phyloP scores from a whole-genome alignment of 2,888 invertebrate genomes.

The Maniola hyperantus region DNA sequence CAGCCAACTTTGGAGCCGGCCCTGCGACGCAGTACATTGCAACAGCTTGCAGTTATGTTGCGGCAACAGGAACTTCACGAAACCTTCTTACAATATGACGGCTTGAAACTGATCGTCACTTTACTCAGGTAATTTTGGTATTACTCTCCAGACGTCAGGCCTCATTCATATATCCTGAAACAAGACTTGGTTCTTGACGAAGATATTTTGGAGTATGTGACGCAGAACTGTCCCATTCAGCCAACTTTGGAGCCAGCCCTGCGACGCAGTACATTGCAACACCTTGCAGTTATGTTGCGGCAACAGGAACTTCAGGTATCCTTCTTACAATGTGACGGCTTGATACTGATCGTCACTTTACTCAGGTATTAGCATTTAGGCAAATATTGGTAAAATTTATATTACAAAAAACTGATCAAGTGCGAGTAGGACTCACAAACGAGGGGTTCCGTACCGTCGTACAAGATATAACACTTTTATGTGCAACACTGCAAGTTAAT shows the following conservation, averaged over 20 bases:
- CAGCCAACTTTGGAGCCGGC: slow-evolving; percentile 82
- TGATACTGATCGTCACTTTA: too few relatives aligned
- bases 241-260: slow-evolving; percentile 84
- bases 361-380: too few relatives aligned
- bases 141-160: not conserved
- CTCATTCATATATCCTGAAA: not conserved
- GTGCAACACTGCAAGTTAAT: too few relatives aligned
- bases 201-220: slow-evolving; percentile 51
- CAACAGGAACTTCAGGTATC: too few relatives aligned
- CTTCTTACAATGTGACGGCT: too few relatives aligned
- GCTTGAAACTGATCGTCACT: slow-evolving; percentile 74
- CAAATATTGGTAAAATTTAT: too few relatives aligned
- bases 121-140: slow-evolving; percentile 57
- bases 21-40: slow-evolving; percentile 85
- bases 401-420: too few relatives aligned
- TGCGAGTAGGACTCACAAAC: too few relatives aligned
- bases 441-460: too few relatives aligned
- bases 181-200: slow-evolving; percentile 68
- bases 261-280: slow-evolving; percentile 85
- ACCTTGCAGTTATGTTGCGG: slow-evolving; percentile 85
- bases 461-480: too few relatives aligned
- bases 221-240: slow-evolving; percentile 41
- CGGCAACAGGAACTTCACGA: slow-evolving; percentile 84
- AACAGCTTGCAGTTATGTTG: slow-evolving; percentile 86
- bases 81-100: slow-evolving; percentile 81